These are phyloP conservation scores for Doris montereyensis DNA, from an alignment of 2,888 invertebrate species.

Conservation along the genomic window DNA sequence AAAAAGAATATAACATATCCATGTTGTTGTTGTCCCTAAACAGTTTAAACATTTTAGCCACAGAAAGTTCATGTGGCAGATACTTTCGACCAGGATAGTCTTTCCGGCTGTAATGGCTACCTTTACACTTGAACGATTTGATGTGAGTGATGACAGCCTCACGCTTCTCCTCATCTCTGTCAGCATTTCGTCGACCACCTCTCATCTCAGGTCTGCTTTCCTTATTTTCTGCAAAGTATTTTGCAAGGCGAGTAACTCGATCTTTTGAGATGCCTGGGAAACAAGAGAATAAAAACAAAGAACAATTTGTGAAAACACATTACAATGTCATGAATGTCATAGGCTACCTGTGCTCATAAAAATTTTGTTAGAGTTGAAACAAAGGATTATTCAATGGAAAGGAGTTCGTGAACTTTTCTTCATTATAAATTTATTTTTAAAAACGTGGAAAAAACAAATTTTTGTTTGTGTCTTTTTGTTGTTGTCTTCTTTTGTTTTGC, in stretches of 20 bases:
- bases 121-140: not conserved
- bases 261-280: not conserved
- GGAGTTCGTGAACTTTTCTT: too few relatives aligned
- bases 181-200: not conserved
- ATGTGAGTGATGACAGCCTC: not conserved
- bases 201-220: not conserved
- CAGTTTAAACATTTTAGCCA: conserved; percentile 24
- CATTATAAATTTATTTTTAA: too few relatives aligned
- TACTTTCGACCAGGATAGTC: not conserved
- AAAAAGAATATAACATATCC: conserved; percentile 6
- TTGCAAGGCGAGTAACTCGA: not conserved
- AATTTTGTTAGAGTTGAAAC: too few relatives aligned
- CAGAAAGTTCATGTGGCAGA: not conserved
- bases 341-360: too few relatives aligned
- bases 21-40: too few relatives aligned
- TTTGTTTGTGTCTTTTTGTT: too few relatives aligned
- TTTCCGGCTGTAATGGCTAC: not conserved
- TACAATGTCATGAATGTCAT: too few relatives aligned
- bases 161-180: not conserved
- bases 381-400: too few relatives aligned
- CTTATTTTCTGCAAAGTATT: not conserved
- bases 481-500: too few relatives aligned
- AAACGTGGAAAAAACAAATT: too few relatives aligned
- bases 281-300: not conserved
- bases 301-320: too few relatives aligned